Evolutionary conservation across 2,797 vertebrate genomes (phyloP).

Genomic region (Dipus sagitta): DNA sequence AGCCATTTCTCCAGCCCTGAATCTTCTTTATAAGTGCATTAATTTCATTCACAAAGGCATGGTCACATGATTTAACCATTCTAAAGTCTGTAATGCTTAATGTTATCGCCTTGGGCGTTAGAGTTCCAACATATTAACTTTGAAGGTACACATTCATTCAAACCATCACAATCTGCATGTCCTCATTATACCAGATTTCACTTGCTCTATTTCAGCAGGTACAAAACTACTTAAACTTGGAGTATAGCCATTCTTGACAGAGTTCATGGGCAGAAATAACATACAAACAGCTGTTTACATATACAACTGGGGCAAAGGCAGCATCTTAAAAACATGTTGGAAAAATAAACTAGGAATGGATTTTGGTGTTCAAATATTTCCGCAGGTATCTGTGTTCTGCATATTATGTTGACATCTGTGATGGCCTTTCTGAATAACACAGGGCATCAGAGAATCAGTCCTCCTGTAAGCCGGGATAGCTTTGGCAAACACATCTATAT

Average conservation of each 20-base stretch:
- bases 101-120: background rate
- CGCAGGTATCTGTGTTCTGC: conserved; percentile 67
- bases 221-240: conserved; percentile 1
- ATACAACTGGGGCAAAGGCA: background rate
- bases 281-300: conserved; percentile 2
- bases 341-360: conserved; percentile 71
- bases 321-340: conserved; percentile 38
- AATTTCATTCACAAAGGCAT: background rate
- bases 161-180: background rate
- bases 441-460: conserved; percentile 71
- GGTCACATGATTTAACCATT: background rate
- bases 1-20: no score
- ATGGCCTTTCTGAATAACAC: conserved; percentile 82
- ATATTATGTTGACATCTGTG: conserved; percentile 60
- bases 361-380: conserved; percentile 73
- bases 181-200: background rate
- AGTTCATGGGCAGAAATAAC: conserved; percentile 1
- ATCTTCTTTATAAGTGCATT: background rate
- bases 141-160: background rate
- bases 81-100: background rate
- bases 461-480: conserved; percentile 76
- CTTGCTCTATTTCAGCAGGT: background rate
- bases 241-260: background rate
- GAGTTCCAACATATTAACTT: background rate
- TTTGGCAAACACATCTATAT: conserved; percentile 80